phyloP scores from a whole-genome alignment of 92 coral and sea anemone genomes.

The Chrysogorgia sp. region DNA sequence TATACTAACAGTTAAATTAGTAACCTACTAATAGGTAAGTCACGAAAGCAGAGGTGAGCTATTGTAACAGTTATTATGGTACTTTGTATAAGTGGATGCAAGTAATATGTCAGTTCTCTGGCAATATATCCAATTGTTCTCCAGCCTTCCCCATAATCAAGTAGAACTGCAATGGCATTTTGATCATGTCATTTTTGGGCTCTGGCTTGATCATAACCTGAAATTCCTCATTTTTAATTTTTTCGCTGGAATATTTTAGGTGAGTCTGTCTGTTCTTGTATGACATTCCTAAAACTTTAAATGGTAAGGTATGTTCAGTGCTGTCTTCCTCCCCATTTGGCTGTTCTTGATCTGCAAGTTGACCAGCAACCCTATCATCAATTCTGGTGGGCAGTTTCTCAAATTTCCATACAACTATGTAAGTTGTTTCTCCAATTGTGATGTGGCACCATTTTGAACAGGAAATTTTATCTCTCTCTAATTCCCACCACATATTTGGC shows the following conservation, averaged over 20 bases:
- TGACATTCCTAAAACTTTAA: constrained; percentile 28
- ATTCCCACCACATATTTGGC: neutral
- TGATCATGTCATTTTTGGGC: constrained; percentile 47
- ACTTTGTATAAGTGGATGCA: constrained; percentile 12
- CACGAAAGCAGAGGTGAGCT: neutral
- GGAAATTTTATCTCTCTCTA: constrained; percentile 10
- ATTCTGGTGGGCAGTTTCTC: neutral
- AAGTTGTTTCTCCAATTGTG: constrained; percentile 8
- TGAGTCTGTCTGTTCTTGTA: constrained; percentile 42
- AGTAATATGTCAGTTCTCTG: constrained; percentile 1
- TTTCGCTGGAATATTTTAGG: constrained; percentile 15
- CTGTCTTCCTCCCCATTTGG: constrained; percentile 26
- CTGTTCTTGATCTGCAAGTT: neutral
- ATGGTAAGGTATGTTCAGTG: constrained; percentile 43
- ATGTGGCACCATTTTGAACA: constrained; percentile 41
- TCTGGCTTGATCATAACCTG: constrained; percentile 23
- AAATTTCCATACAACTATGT: constrained; percentile 53
- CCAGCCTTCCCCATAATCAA: constrained; percentile 19
- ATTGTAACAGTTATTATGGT: neutral
- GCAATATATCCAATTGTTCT: constrained; percentile 14
- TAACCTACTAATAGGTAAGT: constrained; percentile 4
- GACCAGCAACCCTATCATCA: too few relatives aligned
- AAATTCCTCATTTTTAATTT: neutral
- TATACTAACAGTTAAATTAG: constrained; percentile 31
- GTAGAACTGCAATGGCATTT: constrained; percentile 48